Evolutionary conservation across 2,797 vertebrate species (phyloP), one percentile per base, ranked within the genome.

Genomic region (Smutsia temminckii): DNA sequence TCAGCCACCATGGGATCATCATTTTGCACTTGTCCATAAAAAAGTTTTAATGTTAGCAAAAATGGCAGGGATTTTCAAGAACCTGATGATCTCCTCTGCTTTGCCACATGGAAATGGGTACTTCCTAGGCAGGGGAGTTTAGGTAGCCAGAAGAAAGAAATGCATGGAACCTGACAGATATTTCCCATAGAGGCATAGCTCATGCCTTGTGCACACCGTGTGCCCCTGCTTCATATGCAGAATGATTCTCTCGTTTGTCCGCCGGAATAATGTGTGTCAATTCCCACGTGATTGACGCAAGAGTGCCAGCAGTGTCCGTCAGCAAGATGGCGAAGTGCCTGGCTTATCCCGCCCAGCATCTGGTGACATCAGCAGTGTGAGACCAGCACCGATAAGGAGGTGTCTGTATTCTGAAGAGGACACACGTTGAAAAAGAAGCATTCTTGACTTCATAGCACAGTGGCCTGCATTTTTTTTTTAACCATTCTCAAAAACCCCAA

Each of bases 1-100:
- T 96, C 49, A 95, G 32, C 32, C 75, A 91, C 80, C 78, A 75
- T 2, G 42, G 89, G 46, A 93, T 78, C 29, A 25, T 66, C 57
- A 81, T 89, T 88, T 68, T 64, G 46, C 63, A 93, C 51, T 83
- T 91, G 61, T 77, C 64, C 75, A 53, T 80, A 55, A 68, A 74
- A 49, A n/a, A 42, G 27, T 46, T 91, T 42, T 55, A 53, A 49
- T 13, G 5, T 81, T 78, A 84, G 34, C 32, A 83, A 86, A 94
- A 53, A 49, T 25, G 25, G 46, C 37, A 89, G 55, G 42, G 32
- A 59, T 21, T 85, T 69, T 94, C 17, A 80, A 64, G 77, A 96
- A 94, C 18, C 29, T 10, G 6, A 46, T 93, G 55, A 37, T n/a
- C 27, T 40, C 49, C 78, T 5, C 23, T 81, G 40, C 78, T 91